Evolutionary conservation across 2,888 invertebrate genomes (phyloP).

Genomic region (Aspidapion aeneum): DNA sequence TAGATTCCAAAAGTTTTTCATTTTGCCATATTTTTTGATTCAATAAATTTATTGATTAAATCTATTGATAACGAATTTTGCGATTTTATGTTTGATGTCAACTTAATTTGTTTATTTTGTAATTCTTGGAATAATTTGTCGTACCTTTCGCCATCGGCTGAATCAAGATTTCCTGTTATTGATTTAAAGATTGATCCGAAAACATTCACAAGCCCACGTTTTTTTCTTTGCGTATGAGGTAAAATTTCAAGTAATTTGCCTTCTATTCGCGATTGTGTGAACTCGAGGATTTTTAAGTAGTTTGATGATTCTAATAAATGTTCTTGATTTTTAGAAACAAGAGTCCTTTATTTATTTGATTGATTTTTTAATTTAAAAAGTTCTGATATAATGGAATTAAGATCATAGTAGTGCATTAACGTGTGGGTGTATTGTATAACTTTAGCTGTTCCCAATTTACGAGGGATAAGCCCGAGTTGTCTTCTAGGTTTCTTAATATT

Average conservation of each 20-base stretch:
- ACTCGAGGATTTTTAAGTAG: neutral
- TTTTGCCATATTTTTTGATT: constrained; percentile 3
- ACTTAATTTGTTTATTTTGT: constrained; percentile 6
- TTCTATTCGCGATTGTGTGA: neutral
- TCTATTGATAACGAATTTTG: neutral
- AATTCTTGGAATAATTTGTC: neutral
- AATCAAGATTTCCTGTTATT: constrained; percentile 8
- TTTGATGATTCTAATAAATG: neutral
- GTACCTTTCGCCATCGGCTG: constrained; percentile 1
- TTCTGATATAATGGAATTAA: constrained; percentile 1
- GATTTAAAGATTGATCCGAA: constrained; percentile 3
- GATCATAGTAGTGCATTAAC: constrained; percentile 1
- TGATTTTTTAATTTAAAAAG: neutral
- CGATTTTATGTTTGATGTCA: neutral
- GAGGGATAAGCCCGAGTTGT: neutral
- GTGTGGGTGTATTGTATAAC: too few species aligned
- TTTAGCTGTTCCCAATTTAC: too few species aligned
- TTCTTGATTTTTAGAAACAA: neutral
- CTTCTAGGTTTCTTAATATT: neutral
- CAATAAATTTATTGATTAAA: constrained; percentile 4
- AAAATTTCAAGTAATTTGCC: neutral
- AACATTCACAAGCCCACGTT: neutral
- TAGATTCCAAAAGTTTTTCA: constrained; percentile 10
- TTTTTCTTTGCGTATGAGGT: neutral
- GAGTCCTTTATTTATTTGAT: neutral